Conservation (phyloP, 2,888 invertebrate genomes). For the Acanthosepion lycidas region DNA sequence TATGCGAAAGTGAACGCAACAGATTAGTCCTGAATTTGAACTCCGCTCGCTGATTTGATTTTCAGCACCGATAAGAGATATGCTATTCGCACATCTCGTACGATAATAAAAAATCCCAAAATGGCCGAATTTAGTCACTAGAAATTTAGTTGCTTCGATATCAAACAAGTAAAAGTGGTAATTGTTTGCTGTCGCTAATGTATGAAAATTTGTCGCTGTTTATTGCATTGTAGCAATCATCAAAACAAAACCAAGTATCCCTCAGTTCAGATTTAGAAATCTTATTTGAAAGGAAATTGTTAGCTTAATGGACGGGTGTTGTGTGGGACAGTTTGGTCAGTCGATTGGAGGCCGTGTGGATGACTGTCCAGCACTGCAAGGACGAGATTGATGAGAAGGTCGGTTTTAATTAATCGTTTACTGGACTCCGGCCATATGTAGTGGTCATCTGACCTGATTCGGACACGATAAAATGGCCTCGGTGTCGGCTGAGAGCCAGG, state of each 20-base stretch:
- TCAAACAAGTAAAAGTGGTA: no score
- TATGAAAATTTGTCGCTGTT: no score
- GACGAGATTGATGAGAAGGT: background rate
- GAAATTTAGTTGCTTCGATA: no score
- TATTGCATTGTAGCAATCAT: no score
- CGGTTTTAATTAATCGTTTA: conserved; percentile 12
- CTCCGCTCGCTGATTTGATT: no score
- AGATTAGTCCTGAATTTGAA: no score
- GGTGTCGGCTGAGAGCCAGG: background rate
- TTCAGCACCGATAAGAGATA: no score
- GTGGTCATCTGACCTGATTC: conserved; percentile 12
- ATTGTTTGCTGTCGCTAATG: no score
- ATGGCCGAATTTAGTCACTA: no score
- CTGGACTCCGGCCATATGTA: background rate
- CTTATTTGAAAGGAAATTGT: background rate
- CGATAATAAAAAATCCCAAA: no score
- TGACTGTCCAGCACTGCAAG: background rate
- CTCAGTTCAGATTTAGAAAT: background rate
- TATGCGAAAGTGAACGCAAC: no score
- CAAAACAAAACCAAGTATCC: background rate
- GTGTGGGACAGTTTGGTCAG: background rate
- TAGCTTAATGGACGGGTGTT: background rate
- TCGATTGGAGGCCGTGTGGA: background rate
- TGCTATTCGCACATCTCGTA: no score
- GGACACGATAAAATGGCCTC: background rate